Base-by-base conservation (phyloP, 2,888 invertebrate genomes). In the Plebejus melissa region DNA sequence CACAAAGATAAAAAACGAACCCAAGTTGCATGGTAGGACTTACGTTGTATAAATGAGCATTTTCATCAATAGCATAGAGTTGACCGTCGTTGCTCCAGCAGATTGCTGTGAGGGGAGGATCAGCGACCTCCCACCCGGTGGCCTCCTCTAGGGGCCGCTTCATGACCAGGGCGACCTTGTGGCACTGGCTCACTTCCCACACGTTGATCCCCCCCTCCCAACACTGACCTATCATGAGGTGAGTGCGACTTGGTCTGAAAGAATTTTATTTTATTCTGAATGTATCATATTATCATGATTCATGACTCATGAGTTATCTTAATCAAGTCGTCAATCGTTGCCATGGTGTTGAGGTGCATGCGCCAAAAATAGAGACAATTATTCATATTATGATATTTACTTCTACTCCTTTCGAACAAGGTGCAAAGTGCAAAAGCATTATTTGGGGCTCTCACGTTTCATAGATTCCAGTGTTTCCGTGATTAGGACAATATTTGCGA, bases 161-260 rank as follows among this genome's bases (percentile, higher is more conserved):
- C 83, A 93, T 83, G 77, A 91, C 80, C 77, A 92, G 82, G 79
- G 87, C 87, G 58, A 84, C 84, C 81, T 89, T 89, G 84, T 86
- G 90, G 81, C 89, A 90, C 79, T 89, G 92, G 65, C 90, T 90
- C 57, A 93, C 90, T 79, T 94, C 94, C 94, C 94, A 94, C 76
- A 94, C 89, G 7, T 82, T 84, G 32, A 93, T 82, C 1, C 90
- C 91, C 7, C 87, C 86, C 75, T 88, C 88, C 90, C 91, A 94
- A 79, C 90, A 89, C 79, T 94, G 83, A 80, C 91, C 90, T 36
- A 92, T 74, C 60, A 90, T 80, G 87, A 89, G 88, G 79, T 91
- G 90, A 0, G 85, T 85, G 65, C 87, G 88, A 77, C 93, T 93
- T 16, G 91, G 82, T 82, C 94, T 94, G 80, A 4, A 36, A 41